phyloP scores from a whole-genome alignment of 2,113 vertebrate species.

The Alexandromys fortis region DNA sequence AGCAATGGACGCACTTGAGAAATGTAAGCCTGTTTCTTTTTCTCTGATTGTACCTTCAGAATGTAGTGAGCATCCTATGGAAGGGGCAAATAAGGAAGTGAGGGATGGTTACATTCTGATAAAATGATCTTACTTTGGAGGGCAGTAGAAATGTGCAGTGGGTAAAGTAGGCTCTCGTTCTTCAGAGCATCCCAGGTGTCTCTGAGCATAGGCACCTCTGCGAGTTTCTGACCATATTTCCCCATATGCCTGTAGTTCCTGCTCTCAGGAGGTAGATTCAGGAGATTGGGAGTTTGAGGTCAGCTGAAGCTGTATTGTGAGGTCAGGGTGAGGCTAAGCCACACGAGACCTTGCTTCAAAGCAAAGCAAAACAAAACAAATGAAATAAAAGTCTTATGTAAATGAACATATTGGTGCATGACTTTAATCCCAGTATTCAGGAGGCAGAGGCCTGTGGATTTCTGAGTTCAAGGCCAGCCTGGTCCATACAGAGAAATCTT shows the following conservation, averaged over 20 bases:
- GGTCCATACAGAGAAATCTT: neutral
- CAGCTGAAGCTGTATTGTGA: neutral
- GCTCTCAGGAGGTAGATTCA: neutral
- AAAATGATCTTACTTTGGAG: conserved; percentile 61
- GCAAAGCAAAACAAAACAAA: neutral
- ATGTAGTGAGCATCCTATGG: conserved; percentile 62
- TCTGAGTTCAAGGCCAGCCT: neutral
- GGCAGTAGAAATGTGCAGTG: conserved; percentile 31
- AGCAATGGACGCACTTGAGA: conserved; percentile 98
- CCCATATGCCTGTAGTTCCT: neutral
- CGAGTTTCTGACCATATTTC: neutral
- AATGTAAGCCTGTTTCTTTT: conserved; percentile 92
- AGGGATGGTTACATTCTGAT: conserved; percentile 57
- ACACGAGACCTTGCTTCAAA: neutral
- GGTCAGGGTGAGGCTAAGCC: neutral
- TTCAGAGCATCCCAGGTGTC: neutral
- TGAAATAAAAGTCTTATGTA: neutral
- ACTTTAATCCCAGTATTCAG: neutral
- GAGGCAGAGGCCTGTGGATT: neutral
- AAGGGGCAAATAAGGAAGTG: conserved; percentile 54
- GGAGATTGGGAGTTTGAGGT: neutral
- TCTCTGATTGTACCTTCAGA: conserved; percentile 46
- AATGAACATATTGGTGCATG: neutral
- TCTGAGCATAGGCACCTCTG: neutral
- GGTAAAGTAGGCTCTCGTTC: neutral